Base-by-base conservation (phyloP, 1,140 invertebrate genomes). In the Ctenoplectra terminalis region DNA sequence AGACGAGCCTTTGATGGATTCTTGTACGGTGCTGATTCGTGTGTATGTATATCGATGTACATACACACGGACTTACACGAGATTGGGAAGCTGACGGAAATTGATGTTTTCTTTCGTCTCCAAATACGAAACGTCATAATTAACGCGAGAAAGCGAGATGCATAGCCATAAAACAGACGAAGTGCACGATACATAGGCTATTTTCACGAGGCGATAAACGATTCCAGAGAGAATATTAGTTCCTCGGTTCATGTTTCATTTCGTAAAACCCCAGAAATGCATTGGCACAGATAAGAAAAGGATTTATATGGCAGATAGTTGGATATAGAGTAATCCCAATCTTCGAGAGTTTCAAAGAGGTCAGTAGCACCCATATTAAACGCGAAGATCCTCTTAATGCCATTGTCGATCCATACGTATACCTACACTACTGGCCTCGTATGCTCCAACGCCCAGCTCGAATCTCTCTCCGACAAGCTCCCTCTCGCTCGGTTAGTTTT, bases 201-300 rank as follows among this genome's bases (percentile, higher is more conserved):
- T 4, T 58, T 34, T 13, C 26, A 20, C 43, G n/a, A 15, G 6
- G 13, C 3, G 29, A 43, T 29, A 31, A 52, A 26, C 2, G 20
- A 37, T 17, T 7, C 2, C 29, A 29, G 3, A 40, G 31, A 9
- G 17, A 15, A 9, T 29, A 23, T 52, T 6, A 7, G 7, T 1
- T 34, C 23, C n/a, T 63, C 15, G 9, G 6, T 13, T 31, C 6
- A 13, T 5, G 48, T 6, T n/a, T 52, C 15, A 69, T 74, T 72
- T 37, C 26, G 43, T 43, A 66, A 70, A 79, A 52, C 29, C 61
- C 11, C n/a, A n/a, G 34, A 78, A 83, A 31, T 76, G 66, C 72
- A 26, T 60, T 29, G 58, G 29, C 29, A n/a, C 64, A 31, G 54
- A 54, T 52, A 63, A 52, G 11, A 61, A 46, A 34, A 46, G 13